phyloP scores from a whole-genome alignment of 2,113 vertebrate species.

The Myrmophylax atrothorax region DNA sequence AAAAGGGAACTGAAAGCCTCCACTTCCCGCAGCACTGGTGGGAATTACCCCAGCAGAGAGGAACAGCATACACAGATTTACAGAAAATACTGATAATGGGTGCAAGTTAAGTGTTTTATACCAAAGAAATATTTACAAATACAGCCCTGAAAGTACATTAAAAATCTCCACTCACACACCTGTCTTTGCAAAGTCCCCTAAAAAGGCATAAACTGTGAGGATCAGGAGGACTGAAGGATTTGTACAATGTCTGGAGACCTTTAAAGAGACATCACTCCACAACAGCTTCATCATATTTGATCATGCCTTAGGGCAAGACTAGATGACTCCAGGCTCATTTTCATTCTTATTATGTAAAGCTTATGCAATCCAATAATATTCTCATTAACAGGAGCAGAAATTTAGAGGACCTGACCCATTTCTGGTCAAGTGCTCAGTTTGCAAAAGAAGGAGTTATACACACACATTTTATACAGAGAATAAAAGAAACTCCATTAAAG shows the following conservation, averaged over 20 bases:
- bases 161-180: not conserved
- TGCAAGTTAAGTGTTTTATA: not conserved
- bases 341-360: not conserved
- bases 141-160: not conserved
- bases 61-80: not conserved
- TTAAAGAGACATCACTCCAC: not conserved
- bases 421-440: not conserved
- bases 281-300: not conserved
- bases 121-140: not conserved
- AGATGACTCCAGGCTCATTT: not conserved
- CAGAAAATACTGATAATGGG: not conserved
- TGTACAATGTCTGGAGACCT: not conserved
- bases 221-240: not conserved
- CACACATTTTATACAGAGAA: no score
- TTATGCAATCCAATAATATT: not conserved
- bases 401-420: not conserved
- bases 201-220: rapidly evolving
- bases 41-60: not conserved
- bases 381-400: not conserved
- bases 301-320: not conserved
- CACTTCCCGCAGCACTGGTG: not conserved
- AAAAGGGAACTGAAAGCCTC: not conserved
- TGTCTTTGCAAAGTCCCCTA: not conserved
- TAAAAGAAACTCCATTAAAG: not conserved
- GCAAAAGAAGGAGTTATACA: not conserved